Percentiles rank a stretch among this genome's conserved stretches.
phyloP scores from a whole-genome alignment of 2,113 vertebrate genomes.

The Platysternon megacephalum region DNA sequence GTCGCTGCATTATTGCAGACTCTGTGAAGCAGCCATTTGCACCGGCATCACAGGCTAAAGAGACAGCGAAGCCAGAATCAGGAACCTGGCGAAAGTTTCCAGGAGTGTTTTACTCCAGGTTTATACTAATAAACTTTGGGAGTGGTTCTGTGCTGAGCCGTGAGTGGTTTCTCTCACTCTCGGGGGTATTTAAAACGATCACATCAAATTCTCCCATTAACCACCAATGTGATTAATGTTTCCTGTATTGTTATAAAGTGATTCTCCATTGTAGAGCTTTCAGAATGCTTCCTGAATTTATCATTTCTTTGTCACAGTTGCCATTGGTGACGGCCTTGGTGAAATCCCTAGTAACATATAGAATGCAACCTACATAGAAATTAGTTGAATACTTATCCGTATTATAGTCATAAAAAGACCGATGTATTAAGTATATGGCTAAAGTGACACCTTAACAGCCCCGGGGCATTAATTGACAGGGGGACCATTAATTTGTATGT shows the following conservation, averaged over 20 bases:
- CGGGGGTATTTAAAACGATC: slow-evolving; percentile 46
- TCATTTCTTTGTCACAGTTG: slow-evolving; percentile 67
- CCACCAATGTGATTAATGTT: slow-evolving; percentile 1
- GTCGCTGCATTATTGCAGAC: slow-evolving; percentile 10
- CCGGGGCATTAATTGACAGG: slow-evolving; percentile 62
- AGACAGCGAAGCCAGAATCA: slow-evolving; percentile 1
- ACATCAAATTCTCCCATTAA: neutral
- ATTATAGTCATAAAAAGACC: slow-evolving; percentile 65
- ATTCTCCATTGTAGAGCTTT: slow-evolving; percentile 51
- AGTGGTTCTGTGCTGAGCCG: slow-evolving; percentile 9
- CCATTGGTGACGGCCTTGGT: slow-evolving; percentile 71
- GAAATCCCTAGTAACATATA: slow-evolving; percentile 69
- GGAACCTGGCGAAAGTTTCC: slow-evolving; percentile 43
- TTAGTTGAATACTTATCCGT: slow-evolving; percentile 68
- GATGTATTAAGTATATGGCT: slow-evolving; percentile 72
- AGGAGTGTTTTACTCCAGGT: slow-evolving; percentile 3
- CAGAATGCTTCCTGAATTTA: slow-evolving; percentile 65
- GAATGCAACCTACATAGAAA: slow-evolving; percentile 71
- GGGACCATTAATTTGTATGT: slow-evolving; percentile 66
- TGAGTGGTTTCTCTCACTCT: neutral
- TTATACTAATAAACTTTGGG: neutral
- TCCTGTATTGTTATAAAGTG: slow-evolving; percentile 46
- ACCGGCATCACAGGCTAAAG: neutral
- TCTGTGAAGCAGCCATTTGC: neutral
- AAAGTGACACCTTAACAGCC: slow-evolving; percentile 72